Conservation (phyloP, 2,888 invertebrate genomes). For the Melanchra persicariae region DNA sequence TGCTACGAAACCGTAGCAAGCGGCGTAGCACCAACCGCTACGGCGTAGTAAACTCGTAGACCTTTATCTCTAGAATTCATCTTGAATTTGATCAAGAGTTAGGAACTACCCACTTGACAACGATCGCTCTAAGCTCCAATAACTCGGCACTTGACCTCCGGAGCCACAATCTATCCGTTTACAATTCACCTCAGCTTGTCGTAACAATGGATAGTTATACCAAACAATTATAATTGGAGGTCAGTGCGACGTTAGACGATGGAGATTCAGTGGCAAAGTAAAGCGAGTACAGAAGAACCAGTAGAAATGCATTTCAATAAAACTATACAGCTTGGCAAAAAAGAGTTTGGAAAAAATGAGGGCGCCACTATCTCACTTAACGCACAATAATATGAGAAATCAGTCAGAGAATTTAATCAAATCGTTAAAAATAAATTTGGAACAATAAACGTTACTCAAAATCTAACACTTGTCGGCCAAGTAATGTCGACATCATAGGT, state of each 20-base stretch:
- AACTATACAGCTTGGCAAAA: no score
- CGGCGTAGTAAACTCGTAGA: slow-evolving; percentile 24
- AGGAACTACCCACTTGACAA: slow-evolving; percentile 12
- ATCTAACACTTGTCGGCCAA: no score
- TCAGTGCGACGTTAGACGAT: slow-evolving; percentile 50
- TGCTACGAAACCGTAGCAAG: slow-evolving; percentile 31
- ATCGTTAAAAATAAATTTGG: no score
- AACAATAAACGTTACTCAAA: no score
- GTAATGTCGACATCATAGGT: no score
- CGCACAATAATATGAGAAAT: no score
- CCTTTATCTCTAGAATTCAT: slow-evolving; percentile 2
- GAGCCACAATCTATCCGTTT: slow-evolving; percentile 37
- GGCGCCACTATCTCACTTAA: no score
- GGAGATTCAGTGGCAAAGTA: slow-evolving; percentile 30
- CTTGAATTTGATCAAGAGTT: slow-evolving; percentile 27
- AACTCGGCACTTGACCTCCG: slow-evolving; percentile 28
- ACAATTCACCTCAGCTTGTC: slow-evolving; percentile 55
- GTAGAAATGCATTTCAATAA: not conserved
- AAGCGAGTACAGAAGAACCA: not conserved
- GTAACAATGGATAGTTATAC: slow-evolving; percentile 49
- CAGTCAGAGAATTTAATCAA: no score
- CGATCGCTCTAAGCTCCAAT: slow-evolving; percentile 30
- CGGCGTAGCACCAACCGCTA: slow-evolving; percentile 24
- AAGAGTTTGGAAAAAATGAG: no score
- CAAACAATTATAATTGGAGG: slow-evolving; percentile 61